phyloP scores from a whole-genome alignment of 2,888 invertebrate species.

The Tetramorium bicarinatum region DNA sequence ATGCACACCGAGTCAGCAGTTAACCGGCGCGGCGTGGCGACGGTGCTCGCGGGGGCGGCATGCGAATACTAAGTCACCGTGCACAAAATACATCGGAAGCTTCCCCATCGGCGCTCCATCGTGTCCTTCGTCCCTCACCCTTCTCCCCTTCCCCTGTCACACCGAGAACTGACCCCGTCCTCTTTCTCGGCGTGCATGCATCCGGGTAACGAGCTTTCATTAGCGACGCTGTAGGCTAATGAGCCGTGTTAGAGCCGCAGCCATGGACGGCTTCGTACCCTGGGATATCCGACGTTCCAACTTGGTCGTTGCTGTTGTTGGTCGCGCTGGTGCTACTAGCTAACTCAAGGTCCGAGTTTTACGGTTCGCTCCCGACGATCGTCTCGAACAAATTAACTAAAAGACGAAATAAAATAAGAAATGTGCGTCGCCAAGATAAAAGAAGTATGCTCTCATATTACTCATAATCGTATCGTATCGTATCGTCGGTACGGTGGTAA shows the following conservation, averaged over 20 bases:
- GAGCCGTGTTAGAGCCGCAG: conserved; percentile 82
- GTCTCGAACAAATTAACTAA: background rate
- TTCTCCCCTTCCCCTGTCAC: background rate
- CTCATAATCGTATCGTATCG: conserved; percentile 13
- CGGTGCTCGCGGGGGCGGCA: conserved; percentile 76
- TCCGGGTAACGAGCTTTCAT: conserved; percentile 86
- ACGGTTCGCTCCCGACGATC: background rate
- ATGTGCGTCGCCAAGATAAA: background rate
- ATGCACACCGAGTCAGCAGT: conserved; percentile 62
- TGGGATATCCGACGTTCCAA: conserved; percentile 60
- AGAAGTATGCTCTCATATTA: background rate
- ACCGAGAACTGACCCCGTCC: conserved; percentile 46
- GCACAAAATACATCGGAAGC: conserved; percentile 75
- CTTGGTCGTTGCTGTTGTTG: conserved; percentile 49
- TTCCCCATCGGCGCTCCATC: conserved; percentile 67
- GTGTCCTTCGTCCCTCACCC: conserved; percentile 65
- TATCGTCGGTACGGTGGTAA: background rate
- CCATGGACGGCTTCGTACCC: conserved; percentile 71
- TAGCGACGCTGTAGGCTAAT: conserved; percentile 86
- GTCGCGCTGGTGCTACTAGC: background rate
- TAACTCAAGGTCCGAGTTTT: background rate
- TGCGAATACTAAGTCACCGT: conserved; percentile 78
- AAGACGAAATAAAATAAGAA: background rate
- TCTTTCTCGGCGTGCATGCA: conserved; percentile 76
- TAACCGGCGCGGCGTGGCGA: conserved; percentile 58